Evolutionary conservation across 2,797 vertebrate genomes (phyloP).

Genomic region (Malacoraja senta): DNA sequence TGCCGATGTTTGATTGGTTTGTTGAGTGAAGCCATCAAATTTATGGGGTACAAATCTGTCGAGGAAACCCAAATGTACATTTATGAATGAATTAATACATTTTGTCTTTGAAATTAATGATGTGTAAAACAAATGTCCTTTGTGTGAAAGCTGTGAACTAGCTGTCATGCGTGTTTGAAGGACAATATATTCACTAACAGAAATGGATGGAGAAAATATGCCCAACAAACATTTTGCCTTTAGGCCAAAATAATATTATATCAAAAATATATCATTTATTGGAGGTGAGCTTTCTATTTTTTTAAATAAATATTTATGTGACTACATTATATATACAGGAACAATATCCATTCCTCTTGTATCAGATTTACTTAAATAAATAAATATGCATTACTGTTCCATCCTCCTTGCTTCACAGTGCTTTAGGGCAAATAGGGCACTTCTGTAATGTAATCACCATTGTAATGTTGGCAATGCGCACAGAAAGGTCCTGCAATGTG

Average conservation of each 20-base stretch:
- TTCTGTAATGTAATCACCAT: too few relatives aligned
- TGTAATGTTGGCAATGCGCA: too few relatives aligned
- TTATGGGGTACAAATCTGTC: conserved; percentile 1
- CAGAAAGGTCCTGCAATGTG: too few relatives aligned
- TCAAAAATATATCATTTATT: not conserved
- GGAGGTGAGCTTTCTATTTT: not conserved
- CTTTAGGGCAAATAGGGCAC: too few relatives aligned
- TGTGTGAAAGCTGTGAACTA: not conserved
- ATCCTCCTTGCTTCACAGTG: too few relatives aligned
- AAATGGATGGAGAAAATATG: not conserved
- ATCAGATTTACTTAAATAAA: not conserved
- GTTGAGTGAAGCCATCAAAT: conserved; percentile 4
- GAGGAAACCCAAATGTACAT: not conserved
- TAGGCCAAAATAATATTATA: not conserved
- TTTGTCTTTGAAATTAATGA: conserved; percentile 8
- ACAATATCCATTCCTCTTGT: not conserved
- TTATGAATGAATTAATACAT: not conserved
- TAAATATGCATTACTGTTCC: too few relatives aligned
- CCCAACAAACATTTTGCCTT: not conserved
- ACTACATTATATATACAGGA: not conserved
- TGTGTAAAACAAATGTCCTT: not conserved
- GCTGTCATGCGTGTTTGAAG: not conserved
- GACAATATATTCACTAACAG: not conserved
- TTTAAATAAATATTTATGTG: not conserved
- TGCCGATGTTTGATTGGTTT: not conserved